phyloP scores from a whole-genome alignment of 2,797 vertebrate genomes.

The Clarias fuscus region DNA sequence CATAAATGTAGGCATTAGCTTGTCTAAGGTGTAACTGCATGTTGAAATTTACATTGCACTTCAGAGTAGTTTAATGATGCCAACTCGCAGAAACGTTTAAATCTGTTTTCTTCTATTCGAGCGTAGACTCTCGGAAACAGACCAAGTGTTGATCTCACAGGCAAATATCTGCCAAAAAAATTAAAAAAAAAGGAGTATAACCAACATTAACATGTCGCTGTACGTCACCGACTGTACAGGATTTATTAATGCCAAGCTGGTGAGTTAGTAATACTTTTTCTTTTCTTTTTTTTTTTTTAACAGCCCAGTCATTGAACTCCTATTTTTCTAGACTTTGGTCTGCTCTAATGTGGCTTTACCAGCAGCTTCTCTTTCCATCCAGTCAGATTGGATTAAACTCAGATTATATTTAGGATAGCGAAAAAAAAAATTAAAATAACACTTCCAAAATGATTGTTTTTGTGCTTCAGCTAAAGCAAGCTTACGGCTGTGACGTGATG shows the following conservation, averaged over 20 bases:
- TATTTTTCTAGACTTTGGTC: neutral
- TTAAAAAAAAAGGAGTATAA: neutral
- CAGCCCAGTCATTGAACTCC: neutral
- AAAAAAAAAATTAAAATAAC: no score
- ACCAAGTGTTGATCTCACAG: constrained; percentile 13
- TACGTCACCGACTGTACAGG: neutral
- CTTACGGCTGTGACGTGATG: neutral
- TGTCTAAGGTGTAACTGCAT: constrained; percentile 62
- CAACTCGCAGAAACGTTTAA: constrained; percentile 18
- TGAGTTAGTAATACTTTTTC: neutral
- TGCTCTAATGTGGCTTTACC: constrained; percentile 22
- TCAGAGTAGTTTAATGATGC: constrained; percentile 49
- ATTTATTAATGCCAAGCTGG: constrained; percentile 28
- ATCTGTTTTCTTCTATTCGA: constrained; percentile 8
- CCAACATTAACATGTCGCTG: constrained; percentile 20
- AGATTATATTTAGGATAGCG: neutral
- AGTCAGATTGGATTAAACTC: neutral
- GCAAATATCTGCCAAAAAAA: neutral
- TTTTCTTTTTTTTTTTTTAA: neutral
- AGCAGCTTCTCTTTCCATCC: constrained; percentile 19
- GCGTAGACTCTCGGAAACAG: neutral
- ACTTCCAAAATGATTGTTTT: neutral
- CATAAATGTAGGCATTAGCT: constrained; percentile 64
- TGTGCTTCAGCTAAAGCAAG: constrained; percentile 25
- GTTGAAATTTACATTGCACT: constrained; percentile 61